phyloP scores from a whole-genome alignment of 2,113 vertebrate species.

The Glaucomys volans region DNA sequence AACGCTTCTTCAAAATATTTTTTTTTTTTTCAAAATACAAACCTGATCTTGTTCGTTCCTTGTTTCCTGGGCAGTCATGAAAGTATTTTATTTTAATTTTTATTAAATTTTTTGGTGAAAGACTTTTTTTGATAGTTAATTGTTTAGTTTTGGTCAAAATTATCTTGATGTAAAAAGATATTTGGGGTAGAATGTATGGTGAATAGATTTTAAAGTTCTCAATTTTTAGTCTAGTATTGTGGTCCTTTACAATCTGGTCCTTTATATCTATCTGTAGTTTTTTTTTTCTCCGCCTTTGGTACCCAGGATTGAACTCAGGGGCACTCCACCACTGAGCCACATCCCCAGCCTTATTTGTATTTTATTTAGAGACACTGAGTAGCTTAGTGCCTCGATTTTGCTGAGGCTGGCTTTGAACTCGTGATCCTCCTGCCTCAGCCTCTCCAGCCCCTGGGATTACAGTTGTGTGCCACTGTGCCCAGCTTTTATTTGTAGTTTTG shows the following conservation, averaged over 20 bases:
- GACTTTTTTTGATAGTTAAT: not conserved
- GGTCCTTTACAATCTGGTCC: not conserved
- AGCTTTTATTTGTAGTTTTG: not conserved
- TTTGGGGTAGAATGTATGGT: not conserved
- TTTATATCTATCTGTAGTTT: not conserved
- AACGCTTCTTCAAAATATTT: not conserved
- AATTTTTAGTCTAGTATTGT: not conserved
- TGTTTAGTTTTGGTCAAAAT: too few species aligned
- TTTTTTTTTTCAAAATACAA: conserved; percentile 24
- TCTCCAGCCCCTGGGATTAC: too few species aligned
- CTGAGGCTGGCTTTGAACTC: too few species aligned
- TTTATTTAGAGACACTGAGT: too few species aligned
- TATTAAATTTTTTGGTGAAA: not conserved
- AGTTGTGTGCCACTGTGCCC: too few species aligned
- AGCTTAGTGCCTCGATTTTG: too few species aligned
- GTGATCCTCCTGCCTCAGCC: too few species aligned
- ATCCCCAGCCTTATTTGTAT: too few species aligned
- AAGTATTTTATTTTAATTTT: not conserved
- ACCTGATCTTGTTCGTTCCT: not conserved
- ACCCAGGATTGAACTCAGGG: too few species aligned
- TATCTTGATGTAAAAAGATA: too few species aligned
- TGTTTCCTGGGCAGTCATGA: conserved; percentile 5
- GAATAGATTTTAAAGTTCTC: not conserved
- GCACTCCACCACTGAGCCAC: too few species aligned
- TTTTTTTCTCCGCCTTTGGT: too few species aligned